phyloP scores from a whole-genome alignment of 2,888 invertebrate species.

The Drosophila helvetica region DNA sequence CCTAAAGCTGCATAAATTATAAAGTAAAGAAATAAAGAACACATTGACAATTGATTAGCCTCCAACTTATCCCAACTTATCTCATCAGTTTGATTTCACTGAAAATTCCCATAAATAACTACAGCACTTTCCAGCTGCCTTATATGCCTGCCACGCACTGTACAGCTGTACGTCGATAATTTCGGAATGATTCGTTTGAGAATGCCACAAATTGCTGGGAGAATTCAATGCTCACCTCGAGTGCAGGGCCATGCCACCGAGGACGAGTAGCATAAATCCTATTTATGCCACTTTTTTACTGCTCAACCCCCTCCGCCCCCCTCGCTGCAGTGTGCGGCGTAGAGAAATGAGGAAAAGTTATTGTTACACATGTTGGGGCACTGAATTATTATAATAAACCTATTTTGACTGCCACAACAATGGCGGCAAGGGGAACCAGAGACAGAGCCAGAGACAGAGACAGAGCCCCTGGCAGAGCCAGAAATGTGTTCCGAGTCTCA shows the following conservation, averaged over 20 bases:
- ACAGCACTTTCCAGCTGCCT: too few species aligned
- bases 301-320: too few species aligned
- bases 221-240: conserved; percentile 9
- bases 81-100: too few species aligned
- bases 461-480: not conserved
- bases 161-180: too few species aligned
- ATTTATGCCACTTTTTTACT: conserved; percentile 53
- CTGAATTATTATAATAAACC: conserved; percentile 77
- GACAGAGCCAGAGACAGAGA: too few species aligned
- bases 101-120: too few species aligned
- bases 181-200: not conserved
- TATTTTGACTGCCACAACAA: conserved; percentile 50
- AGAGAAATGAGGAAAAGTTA: conserved; percentile 47
- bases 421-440: not conserved
- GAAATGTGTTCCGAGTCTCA: too few species aligned
- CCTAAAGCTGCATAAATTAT: not conserved
- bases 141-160: too few species aligned
- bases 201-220: not conserved
- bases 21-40: too few species aligned
- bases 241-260: not conserved
- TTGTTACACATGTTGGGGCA: conserved; percentile 70
- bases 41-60: too few species aligned
- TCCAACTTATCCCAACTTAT: too few species aligned
- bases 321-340: not conserved
- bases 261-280: conserved; percentile 51